Evolutionary conservation across 1,140 invertebrate species (phyloP).

Genomic region (Platyscapa corneri): DNA sequence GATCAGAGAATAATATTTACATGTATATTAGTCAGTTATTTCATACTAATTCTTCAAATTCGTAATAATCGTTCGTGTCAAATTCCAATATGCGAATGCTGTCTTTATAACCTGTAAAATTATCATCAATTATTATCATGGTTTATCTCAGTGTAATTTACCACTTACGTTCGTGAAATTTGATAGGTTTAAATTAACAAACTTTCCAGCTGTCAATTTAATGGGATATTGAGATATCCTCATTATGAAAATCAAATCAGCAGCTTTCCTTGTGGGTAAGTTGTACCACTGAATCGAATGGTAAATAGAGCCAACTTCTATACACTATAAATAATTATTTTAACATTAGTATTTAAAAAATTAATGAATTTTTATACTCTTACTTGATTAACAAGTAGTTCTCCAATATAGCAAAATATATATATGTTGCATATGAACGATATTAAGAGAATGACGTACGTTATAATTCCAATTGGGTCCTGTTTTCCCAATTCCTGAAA

Average conservation of each 20-base stretch:
- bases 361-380: conserved; percentile 26
- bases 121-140: conserved; percentile 3
- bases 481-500: conserved; percentile 64
- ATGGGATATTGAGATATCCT: conserved; percentile 55
- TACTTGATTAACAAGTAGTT: conserved; percentile 52
- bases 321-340: conserved; percentile 1
- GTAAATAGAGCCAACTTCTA: neutral
- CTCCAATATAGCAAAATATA: conserved; percentile 62
- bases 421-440: conserved; percentile 63
- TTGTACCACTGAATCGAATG: conserved; percentile 60
- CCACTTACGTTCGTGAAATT: conserved; percentile 61
- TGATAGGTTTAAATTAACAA: conserved; percentile 59
- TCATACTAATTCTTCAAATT: neutral
- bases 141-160: neutral
- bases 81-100: conserved; percentile 57
- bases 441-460: conserved; percentile 62
- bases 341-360: neutral
- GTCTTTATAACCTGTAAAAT: conserved; percentile 56
- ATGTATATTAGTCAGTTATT: too few relatives aligned
- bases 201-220: conserved; percentile 62
- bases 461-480: conserved; percentile 58
- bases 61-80: conserved; percentile 55
- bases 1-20: too few relatives aligned
- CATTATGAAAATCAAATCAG: conserved; percentile 55
- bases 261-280: conserved; percentile 55